Base-by-base conservation (phyloP, 2,113 vertebrate species). In the Chloropsis cyanopogon region DNA sequence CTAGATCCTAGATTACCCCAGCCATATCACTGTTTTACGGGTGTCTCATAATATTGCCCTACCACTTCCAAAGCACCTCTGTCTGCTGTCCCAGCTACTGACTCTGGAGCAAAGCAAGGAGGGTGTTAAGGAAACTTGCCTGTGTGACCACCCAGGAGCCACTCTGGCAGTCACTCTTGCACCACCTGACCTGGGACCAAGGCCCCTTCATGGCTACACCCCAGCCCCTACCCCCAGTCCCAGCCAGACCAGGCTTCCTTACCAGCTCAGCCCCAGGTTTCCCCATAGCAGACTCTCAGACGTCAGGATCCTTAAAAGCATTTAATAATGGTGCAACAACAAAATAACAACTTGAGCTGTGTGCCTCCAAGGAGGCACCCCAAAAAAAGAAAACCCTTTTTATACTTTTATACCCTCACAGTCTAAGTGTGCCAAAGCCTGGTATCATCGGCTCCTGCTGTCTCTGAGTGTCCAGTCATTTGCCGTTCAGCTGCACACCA, bases 301-400 rank as follows among this genome's bases (percentile, higher is more conserved):
- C 0, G 0, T 37, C 41, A 31, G 31, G 14, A 70, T 77, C 22
- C 15, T 63, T 83, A 56, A 69, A 61, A 26, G 14, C 20, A 42
- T 42, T 82, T 49, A 31, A 49, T 54, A 35, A 37, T 3, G 8
- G 22, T 69, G 14, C 25, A 82, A 61, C 24, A 76, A 47, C 47
- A 82, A 82, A 82, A 56, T 49, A 90, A 61, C 47, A 69, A 9
- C 18, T 70, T 35, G 25, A 56, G 25, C 18, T 56, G 8, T 17
- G 31, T 23, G 22, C 22, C 31, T 44, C 15, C n/a, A 31, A 33
- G 26, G 26, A 70, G 18, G 19, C 15, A 63, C 18, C 10, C 56
- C 5, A 0, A 7, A 56, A 21, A 63, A 69, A 17, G 31, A 42
- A 56, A 70, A 63, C 7, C 35, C 18, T 56, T 0, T 0, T n/a